Evolutionary conservation across 2,888 invertebrate genomes (phyloP), one percentile per base, ranked within the genome.

Genomic region (Pseudoips prasinana): DNA sequence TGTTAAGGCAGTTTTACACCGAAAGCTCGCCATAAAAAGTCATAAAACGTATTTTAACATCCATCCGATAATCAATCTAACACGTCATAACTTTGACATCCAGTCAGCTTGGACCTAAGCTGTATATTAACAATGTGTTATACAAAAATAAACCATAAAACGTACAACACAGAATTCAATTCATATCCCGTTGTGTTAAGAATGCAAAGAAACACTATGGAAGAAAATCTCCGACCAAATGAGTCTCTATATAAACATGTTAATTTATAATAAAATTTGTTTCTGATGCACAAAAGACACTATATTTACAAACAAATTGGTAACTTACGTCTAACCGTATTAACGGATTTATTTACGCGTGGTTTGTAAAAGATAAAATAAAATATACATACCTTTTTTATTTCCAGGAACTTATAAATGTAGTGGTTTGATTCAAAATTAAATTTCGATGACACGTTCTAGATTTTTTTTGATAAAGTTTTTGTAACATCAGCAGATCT

Each of bases 11-110:
- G 70, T 65, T 74, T 76, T 75, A 78, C 70, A 75, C 73, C 77
- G 72, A 78, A 74, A 78, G 78, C 78, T 80, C 73, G 73, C 65
- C 83, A 77, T 86, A 83, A 87, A 86, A 83, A 81, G 79, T 81
- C 82, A 69, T 87, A 87, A 89, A 88, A 82, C 76, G 79, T 80
- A 86, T 89, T 89, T 89, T 89, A 89, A 88, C 89, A 89, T 88
- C 84, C 85, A 87, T 83, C 84, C 73, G 89, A 89, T 89, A 89
- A 89, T 89, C 89, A 89, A 89, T 89, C 89, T 87, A 89, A 89
- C 88, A 87, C 88, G 86, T 89, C 87, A 87, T 89, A 89, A 87
- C 84, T 88, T 88, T 88, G 88, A 88, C 86, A 86, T 86, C 79
- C 85, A 83, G 77, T 60, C 72, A 71, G 80, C 57, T 64, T 75